These are phyloP conservation scores for Sesia apiformis DNA, from an alignment of 2,888 invertebrate genomes.

Conservation along the genomic window DNA sequence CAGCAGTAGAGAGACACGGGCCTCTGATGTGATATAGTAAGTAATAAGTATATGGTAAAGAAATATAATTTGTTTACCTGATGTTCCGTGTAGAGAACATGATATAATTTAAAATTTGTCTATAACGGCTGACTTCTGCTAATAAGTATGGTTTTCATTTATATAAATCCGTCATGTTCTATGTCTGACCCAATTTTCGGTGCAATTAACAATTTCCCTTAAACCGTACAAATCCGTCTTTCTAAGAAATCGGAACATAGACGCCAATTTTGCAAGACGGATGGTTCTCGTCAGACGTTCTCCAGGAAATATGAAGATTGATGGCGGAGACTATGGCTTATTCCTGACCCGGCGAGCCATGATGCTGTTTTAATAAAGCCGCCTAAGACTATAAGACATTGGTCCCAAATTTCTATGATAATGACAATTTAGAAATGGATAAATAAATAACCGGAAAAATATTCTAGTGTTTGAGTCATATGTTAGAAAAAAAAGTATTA, in stretches of 20 bases:
- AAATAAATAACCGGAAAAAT: too few species aligned
- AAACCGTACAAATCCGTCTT: background rate
- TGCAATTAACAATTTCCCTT: background rate
- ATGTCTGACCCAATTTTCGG: background rate
- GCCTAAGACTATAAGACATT: constrained; percentile 1
- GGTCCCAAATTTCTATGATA: too few species aligned
- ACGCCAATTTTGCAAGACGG: constrained; percentile 50
- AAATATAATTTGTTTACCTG: too few species aligned
- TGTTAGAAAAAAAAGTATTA: too few species aligned
- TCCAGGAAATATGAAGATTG: constrained; percentile 58
- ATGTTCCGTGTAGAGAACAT: too few species aligned
- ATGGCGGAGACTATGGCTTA: constrained; percentile 23
- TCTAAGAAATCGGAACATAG: constrained; percentile 30
- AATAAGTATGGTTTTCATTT: constrained; percentile 9
- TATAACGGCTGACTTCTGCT: too few species aligned
- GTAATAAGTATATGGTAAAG: too few species aligned
- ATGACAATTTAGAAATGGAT: too few species aligned
- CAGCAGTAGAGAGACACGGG: too few species aligned
- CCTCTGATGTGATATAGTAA: too few species aligned
- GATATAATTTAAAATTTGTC: too few species aligned
- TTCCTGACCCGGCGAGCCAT: constrained; percentile 14
- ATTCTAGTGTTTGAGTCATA: too few species aligned
- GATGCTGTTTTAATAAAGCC: constrained; percentile 14
- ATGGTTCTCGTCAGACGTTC: constrained; percentile 47
- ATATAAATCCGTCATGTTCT: background rate